Conservation (phyloP, 2,113 vertebrate genomes). For the Phodopus roborovskii region DNA sequence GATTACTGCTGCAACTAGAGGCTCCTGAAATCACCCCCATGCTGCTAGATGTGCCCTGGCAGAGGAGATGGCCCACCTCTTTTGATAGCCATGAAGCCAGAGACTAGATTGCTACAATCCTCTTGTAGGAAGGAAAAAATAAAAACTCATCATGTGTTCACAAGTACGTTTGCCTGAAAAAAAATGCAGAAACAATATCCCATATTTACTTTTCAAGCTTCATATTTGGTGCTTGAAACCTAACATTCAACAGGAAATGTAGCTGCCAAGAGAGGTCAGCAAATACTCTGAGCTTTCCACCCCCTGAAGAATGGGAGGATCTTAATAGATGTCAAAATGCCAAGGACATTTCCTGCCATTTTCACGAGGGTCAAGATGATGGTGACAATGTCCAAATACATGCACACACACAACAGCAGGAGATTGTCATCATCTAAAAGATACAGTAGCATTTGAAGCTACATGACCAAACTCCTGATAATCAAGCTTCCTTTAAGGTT, state of each 20-base stretch:
- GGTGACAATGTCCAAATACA: background rate
- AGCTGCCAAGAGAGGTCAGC: background rate
- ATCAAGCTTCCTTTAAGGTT: background rate
- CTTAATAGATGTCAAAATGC: background rate
- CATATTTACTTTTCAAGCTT: constrained; percentile 2
- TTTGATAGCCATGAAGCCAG: background rate
- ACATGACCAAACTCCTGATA: background rate
- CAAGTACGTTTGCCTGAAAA: background rate
- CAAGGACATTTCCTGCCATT: background rate
- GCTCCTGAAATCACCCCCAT: background rate
- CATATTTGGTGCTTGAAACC: background rate
- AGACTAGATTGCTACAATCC: background rate
- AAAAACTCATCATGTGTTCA: background rate
- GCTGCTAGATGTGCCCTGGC: background rate
- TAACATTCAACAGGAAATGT: background rate
- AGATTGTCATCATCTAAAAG: background rate
- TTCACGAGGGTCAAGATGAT: background rate
- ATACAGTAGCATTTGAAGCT: background rate
- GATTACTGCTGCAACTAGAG: background rate
- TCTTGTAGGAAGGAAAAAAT: background rate
- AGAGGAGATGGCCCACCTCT: background rate
- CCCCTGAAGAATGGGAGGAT: background rate
- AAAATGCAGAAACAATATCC: background rate
- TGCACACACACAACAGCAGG: background rate
- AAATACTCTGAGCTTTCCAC: background rate